Conservation (phyloP, 2,113 vertebrate species). For the Telmatochromis sp. region DNA sequence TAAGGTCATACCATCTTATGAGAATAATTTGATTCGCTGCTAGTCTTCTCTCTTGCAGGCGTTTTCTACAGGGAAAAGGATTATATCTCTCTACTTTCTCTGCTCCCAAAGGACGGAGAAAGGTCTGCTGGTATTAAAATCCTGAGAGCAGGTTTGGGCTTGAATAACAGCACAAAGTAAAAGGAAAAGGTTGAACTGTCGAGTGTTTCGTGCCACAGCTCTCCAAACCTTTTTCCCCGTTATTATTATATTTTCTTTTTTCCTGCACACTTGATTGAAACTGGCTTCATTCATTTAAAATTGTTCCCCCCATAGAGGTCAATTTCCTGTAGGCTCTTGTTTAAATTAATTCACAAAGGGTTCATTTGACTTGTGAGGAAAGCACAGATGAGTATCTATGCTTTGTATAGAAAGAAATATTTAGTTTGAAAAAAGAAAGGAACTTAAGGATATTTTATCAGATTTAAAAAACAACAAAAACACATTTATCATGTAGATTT, state of each 20-base stretch:
- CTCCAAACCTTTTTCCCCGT: not conserved
- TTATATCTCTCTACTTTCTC: conserved; percentile 52
- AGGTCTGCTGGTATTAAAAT: conserved; percentile 50
- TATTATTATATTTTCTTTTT: not conserved
- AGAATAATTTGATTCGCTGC: conserved; percentile 56
- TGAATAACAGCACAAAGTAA: conserved; percentile 25
- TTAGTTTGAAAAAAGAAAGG: not conserved
- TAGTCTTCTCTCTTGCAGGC: conserved; percentile 36
- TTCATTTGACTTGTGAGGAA: conserved; percentile 19
- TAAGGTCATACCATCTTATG: conserved; percentile 56
- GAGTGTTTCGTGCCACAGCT: conserved; percentile 15
- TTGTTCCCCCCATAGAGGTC: not conserved
- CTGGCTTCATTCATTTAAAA: conserved; percentile 16
- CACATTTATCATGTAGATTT: not conserved
- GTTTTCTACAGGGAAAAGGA: conserved; percentile 56
- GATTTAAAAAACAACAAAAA: not conserved
- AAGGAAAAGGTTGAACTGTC: conserved; percentile 15
- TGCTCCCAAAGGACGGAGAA: conserved; percentile 55
- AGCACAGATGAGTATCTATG: conserved; percentile 47
- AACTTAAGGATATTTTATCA: not conserved
- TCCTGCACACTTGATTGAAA: conserved; percentile 16
- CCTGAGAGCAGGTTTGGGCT: conserved; percentile 37
- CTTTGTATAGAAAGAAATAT: conserved; percentile 23
- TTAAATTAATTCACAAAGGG: conserved; percentile 47
- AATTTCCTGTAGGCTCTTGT: conserved; percentile 37